A percentile compares a stretch with the other conserved stretches of the same genome.
phyloP scores from a whole-genome alignment of 2,113 vertebrate genomes.

The Gallinago paraguaiae region DNA sequence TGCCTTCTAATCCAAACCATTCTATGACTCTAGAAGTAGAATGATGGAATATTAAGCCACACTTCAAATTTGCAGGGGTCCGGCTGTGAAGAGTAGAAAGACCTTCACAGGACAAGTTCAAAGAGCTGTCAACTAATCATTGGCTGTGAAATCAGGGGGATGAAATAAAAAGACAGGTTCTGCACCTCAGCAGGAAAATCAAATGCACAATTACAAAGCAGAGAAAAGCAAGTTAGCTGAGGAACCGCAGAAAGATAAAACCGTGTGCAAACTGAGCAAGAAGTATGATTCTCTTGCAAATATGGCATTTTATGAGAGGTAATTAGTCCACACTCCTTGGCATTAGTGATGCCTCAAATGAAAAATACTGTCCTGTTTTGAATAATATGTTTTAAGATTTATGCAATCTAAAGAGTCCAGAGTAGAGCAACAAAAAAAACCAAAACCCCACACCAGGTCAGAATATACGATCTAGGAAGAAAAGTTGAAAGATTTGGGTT shows the following conservation, averaged over 20 bases:
- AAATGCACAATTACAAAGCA: not conserved
- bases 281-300: not conserved
- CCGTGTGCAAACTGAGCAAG: not conserved
- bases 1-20: too few species aligned
- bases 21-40: not conserved
- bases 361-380: not conserved
- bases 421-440: not conserved
- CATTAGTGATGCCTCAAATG: not conserved
- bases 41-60: not conserved
- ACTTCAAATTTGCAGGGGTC: not conserved
- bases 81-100: not conserved
- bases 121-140: not conserved
- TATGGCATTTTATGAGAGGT: not conserved
- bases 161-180: not conserved
- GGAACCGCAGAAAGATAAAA: not conserved
- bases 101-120: not conserved
- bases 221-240: not conserved
- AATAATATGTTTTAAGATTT: not conserved
- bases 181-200: not conserved
- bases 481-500: conserved; percentile 39
- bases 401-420: not conserved
- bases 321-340: not conserved
- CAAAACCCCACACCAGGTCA: not conserved
- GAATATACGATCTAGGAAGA: conserved; percentile 26
- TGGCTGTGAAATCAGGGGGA: not conserved